Percentiles rank a stretch among this genome's conserved stretches.
These are phyloP conservation scores for Cyprinodon brontotheroides DNA, from an alignment of 2,113 vertebrate genomes.

Conservation along the genomic window DNA sequence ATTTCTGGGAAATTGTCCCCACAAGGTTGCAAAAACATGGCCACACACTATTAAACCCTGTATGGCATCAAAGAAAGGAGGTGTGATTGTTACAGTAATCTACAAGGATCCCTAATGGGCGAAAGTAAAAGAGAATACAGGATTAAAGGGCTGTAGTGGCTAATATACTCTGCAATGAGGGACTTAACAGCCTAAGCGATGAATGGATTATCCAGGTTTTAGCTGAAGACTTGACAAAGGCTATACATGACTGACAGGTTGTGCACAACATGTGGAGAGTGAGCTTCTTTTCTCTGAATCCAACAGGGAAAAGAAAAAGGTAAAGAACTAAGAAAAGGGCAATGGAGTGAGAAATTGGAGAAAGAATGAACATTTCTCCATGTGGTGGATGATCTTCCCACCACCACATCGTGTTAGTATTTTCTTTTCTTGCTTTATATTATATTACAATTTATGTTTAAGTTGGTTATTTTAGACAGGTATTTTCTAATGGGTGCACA, in stretches of 20 bases:
- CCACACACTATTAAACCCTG: conserved; percentile 60
- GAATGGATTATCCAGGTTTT: conserved; percentile 71
- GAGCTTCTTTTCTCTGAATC: conserved; percentile 18
- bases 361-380: conserved; percentile 56
- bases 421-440: too few relatives aligned
- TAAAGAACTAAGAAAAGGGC: conserved; percentile 35
- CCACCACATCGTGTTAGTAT: too few relatives aligned
- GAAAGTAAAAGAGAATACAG: conserved; percentile 69
- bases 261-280: conserved; percentile 33
- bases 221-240: conserved; percentile 67
- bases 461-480: too few relatives aligned
- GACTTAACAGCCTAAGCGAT: conserved; percentile 71
- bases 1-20: too few relatives aligned
- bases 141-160: conserved; percentile 72
- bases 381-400: too few relatives aligned
- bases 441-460: too few relatives aligned
- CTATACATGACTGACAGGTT: conserved; percentile 69
- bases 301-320: conserved; percentile 22
- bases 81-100: conserved; percentile 77
- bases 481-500: too few relatives aligned
- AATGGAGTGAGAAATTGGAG: conserved; percentile 69
- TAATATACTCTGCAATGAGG: conserved; percentile 76
- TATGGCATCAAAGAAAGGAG: conserved; percentile 68
- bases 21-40: too few relatives aligned
- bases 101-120: conserved; percentile 67